phyloP scores from a whole-genome alignment of 1,140 invertebrate genomes.

The Odontomachus brunneus region DNA sequence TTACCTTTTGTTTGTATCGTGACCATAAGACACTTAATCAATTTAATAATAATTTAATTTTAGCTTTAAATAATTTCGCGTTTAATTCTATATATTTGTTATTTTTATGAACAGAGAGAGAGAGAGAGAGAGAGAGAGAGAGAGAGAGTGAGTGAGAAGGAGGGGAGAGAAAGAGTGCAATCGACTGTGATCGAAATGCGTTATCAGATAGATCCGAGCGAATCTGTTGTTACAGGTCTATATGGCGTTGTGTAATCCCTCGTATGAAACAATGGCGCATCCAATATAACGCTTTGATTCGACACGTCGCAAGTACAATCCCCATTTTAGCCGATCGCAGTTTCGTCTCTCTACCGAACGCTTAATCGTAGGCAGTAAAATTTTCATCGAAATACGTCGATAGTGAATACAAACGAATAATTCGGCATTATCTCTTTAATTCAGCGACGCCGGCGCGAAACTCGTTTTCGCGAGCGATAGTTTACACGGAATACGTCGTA shows the following conservation, averaged over 20 bases:
- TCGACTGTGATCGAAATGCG: neutral
- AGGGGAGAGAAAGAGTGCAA: neutral
- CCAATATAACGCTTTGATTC: constrained; percentile 39
- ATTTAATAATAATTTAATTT: too few relatives aligned
- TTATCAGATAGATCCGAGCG: constrained; percentile 22
- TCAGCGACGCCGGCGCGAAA: constrained; percentile 30
- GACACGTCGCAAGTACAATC: constrained; percentile 46
- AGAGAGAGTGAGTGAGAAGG: too few relatives aligned
- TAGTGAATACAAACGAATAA: constrained; percentile 51
- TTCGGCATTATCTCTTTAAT: constrained; percentile 43
- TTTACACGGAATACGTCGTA: constrained; percentile 44
- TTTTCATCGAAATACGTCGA: constrained; percentile 30
- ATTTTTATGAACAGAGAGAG: neutral
- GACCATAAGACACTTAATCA: too few relatives aligned
- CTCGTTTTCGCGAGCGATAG: constrained; percentile 26
- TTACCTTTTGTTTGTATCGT: neutral
- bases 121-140: too few relatives aligned
- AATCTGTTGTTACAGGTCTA: constrained; percentile 38
- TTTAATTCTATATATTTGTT: neutral
- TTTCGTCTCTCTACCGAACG: constrained; percentile 24
- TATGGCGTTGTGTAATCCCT: constrained; percentile 30
- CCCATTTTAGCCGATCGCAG: neutral
- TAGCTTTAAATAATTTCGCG: constrained; percentile 15
- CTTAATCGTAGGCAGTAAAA: neutral
- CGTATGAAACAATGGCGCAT: constrained; percentile 42